phyloP scores from a whole-genome alignment of 35 echinoderm and acorn worm genomes.

The Lytechinus pictus region DNA sequence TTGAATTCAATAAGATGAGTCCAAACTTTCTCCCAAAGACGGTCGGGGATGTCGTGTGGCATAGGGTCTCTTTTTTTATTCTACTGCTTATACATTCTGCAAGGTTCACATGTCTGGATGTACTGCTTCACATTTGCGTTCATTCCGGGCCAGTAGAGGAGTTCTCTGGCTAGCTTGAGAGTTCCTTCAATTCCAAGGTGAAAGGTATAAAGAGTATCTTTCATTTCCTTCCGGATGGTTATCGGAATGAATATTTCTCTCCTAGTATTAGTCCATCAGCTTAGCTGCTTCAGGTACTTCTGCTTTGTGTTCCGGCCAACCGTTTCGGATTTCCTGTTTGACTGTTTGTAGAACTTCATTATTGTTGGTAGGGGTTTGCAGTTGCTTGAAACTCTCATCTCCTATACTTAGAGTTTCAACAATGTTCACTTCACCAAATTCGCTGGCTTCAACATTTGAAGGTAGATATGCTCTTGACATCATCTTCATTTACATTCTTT shows the following conservation, averaged over 20 bases:
- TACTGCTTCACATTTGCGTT: conserved; percentile 56
- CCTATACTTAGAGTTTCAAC: conserved; percentile 5
- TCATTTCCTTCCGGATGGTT: conserved; percentile 49
- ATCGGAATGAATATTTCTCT: conserved; percentile 65
- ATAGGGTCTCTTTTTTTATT: conserved; percentile 44
- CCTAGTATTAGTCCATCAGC: conserved; percentile 56
- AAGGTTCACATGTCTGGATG: conserved; percentile 64
- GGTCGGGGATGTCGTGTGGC: conserved; percentile 37
- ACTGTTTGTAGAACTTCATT: conserved; percentile 47
- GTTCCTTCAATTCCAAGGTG: conserved; percentile 68
- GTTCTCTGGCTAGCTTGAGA: conserved; percentile 64
- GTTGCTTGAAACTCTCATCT: conserved; percentile 34
- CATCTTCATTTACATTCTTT: conserved; percentile 54
- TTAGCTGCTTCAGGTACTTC: background rate
- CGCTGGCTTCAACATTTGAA: background rate
- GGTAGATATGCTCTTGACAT: conserved; percentile 51
- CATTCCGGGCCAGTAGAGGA: conserved; percentile 68
- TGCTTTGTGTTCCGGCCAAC: conserved; percentile 55
- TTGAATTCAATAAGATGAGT: conserved; percentile 55
- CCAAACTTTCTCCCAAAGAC: conserved; percentile 59
- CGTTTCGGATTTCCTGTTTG: background rate
- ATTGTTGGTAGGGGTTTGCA: conserved; percentile 23
- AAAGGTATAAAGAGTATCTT: conserved; percentile 61
- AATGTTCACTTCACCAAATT: conserved; percentile 20
- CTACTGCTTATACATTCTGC: background rate